Evolutionary conservation across 2,113 vertebrate species (phyloP).

Genomic region (Cyanoramphus novaezelandiae): DNA sequence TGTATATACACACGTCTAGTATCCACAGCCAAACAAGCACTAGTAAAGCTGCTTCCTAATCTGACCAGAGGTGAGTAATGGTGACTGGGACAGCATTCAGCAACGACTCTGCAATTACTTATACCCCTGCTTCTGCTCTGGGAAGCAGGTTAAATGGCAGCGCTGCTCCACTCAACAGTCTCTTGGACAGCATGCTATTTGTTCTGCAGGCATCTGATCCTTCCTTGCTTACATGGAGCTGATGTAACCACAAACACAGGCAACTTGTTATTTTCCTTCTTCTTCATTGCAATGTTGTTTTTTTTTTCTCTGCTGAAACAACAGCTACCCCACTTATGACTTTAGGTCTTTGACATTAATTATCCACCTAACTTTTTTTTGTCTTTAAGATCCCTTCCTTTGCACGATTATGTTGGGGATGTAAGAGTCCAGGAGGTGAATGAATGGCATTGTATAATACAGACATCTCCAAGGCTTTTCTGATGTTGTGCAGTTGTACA

Average conservation of each 20-base stretch:
- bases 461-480: not conserved
- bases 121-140: not conserved
- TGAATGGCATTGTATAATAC: not conserved
- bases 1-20: rapidly evolving
- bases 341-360: not conserved
- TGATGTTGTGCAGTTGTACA: not conserved
- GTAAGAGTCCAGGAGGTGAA: not conserved
- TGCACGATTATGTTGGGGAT: rapidly evolving
- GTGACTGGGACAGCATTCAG: not conserved
- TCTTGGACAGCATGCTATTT: not conserved
- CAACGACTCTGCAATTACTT: not conserved
- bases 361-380: not conserved
- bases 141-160: not conserved
- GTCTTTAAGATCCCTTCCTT: not conserved
- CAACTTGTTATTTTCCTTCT: not conserved
- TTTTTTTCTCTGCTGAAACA: not conserved
- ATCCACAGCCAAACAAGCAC: not conserved
- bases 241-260: not conserved
- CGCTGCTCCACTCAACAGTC: not conserved
- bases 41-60: not conserved
- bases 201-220: not conserved
- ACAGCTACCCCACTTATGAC: not conserved
- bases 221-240: not conserved
- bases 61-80: not conserved
- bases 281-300: not conserved